Evolutionary conservation across 2,797 vertebrate genomes (phyloP).

Genomic region (Coccyzus lansbergi): DNA sequence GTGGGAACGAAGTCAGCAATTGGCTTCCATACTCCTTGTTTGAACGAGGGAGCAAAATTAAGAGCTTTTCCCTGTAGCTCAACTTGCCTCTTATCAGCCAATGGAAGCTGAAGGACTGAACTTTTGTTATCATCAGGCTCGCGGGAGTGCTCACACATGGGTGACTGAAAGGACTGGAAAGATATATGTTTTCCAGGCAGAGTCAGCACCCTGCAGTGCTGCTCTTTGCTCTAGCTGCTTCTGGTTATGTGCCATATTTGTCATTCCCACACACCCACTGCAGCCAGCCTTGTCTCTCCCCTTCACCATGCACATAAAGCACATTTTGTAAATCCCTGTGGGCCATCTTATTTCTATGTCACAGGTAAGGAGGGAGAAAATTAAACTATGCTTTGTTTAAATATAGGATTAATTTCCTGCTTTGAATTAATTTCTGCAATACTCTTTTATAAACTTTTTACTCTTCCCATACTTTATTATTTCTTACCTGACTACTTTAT

Average conservation of each 20-base stretch:
- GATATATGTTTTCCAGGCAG: background rate
- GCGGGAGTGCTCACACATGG: accelerated
- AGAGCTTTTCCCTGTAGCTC: background rate
- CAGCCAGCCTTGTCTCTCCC: background rate
- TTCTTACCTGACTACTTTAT: background rate
- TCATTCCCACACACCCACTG: accelerated
- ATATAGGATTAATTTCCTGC: background rate
- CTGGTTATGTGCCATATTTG: background rate
- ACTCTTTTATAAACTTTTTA: background rate
- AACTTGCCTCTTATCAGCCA: background rate
- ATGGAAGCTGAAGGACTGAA: background rate
- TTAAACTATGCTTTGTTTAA: background rate
- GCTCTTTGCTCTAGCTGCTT: background rate
- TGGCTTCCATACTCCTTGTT: background rate
- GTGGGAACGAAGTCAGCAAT: background rate
- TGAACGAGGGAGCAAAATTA: background rate
- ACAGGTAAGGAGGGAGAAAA: background rate
- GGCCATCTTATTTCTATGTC: background rate
- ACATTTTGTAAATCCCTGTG: background rate
- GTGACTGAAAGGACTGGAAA: background rate
- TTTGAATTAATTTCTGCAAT: background rate
- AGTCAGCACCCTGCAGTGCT: background rate
- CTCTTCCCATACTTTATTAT: background rate
- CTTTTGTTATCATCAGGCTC: background rate
- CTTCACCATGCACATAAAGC: background rate